Evolutionary conservation across 2,888 invertebrate genomes (phyloP).

Genomic region (Neria commutata): DNA sequence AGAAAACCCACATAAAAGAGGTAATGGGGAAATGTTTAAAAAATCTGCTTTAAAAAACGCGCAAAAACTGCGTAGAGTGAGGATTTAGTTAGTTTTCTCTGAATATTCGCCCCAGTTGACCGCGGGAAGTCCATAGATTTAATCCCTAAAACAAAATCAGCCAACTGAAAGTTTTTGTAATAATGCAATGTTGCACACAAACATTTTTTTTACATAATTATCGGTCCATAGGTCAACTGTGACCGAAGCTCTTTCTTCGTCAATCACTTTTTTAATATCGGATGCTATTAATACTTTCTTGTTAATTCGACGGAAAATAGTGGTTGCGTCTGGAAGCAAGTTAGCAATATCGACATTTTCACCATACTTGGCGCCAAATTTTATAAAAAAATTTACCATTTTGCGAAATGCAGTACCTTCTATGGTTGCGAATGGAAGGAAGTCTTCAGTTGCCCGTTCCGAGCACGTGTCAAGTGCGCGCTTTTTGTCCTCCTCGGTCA

Average conservation of each 20-base stretch:
- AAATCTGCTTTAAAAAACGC: too few species aligned
- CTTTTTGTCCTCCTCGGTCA: too few species aligned
- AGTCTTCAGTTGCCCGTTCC: constrained; percentile 22
- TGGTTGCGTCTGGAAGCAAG: constrained; percentile 25
- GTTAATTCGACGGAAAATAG: constrained; percentile 23
- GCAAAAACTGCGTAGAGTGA: too few species aligned
- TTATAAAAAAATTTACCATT: constrained; percentile 27
- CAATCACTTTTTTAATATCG: constrained; percentile 19
- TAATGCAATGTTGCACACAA: constrained; percentile 32
- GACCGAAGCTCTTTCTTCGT: constrained; percentile 23
- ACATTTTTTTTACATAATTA: constrained; percentile 32
- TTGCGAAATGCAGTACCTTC: constrained; percentile 25
- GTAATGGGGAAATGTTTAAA: too few species aligned
- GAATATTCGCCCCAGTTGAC: too few species aligned
- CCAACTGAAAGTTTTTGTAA: constrained; percentile 27
- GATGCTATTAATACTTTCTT: constrained; percentile 18
- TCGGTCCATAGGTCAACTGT: constrained; percentile 30
- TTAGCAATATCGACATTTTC: constrained; percentile 26
- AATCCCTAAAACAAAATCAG: too few species aligned
- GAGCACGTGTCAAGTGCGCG: constrained; percentile 7
- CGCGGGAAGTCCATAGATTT: too few species aligned
- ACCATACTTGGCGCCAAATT: constrained; percentile 30
- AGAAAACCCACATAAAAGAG: too few species aligned
- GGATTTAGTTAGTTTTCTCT: too few species aligned
- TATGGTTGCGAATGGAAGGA: constrained; percentile 23